Conservation (phyloP, 23 tunicate species). For the Ascidia mentula region DNA sequence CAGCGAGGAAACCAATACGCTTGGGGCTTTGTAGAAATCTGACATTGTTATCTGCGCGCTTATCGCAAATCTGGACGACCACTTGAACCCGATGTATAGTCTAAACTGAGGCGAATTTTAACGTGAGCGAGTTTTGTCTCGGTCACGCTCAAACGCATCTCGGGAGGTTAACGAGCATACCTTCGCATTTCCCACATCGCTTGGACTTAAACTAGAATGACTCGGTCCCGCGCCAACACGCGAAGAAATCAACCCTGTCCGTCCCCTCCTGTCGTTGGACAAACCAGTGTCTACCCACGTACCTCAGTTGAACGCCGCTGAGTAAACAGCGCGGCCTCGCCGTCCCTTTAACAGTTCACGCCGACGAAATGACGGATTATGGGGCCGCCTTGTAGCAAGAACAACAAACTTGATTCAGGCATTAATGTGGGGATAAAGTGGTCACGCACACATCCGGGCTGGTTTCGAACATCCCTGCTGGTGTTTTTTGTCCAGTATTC, state of each 20-base stretch:
- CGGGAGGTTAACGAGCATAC: neutral
- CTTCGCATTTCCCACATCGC: neutral
- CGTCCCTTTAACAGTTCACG: neutral
- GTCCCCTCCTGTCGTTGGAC: neutral
- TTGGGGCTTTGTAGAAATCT: too few species aligned
- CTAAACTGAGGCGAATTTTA: too few species aligned
- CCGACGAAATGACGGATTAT: neutral
- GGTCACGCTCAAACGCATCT: too few species aligned
- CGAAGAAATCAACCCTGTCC: constrained; percentile 4
- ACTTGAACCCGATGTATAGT: too few species aligned
- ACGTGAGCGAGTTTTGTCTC: too few species aligned
- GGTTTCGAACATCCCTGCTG: neutral
- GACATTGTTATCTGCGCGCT: too few species aligned
- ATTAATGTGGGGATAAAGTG: neutral
- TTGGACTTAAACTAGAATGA: constrained; percentile 11
- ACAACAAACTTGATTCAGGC: constrained; percentile 10
- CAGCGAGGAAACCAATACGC: too few species aligned
- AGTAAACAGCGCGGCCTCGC: neutral
- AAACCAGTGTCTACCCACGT: neutral
- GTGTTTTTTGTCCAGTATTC: too few species aligned
- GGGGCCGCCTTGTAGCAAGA: neutral
- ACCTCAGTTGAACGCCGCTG: constrained; percentile 8
- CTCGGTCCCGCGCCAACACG: neutral
- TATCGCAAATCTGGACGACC: too few species aligned
- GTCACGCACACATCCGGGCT: constrained; percentile 11